Evolutionary conservation across 35 echinoderm and acorn worm species (phyloP), one percentile per base, ranked within the genome.

Genomic region (Amphiura filiformis): DNA sequence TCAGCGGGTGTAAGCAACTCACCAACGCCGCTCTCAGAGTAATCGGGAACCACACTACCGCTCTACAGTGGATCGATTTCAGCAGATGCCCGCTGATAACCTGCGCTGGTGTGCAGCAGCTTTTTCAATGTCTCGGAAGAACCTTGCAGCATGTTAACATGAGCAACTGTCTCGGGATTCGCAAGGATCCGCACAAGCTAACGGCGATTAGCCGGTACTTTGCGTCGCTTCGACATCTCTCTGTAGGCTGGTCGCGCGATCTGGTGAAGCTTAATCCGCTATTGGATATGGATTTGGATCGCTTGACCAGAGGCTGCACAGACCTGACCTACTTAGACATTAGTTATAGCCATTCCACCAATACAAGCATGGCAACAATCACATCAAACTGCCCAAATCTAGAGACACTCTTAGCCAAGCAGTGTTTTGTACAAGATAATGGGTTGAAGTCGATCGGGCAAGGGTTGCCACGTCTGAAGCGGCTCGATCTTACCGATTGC

Each of bases 51-150:
- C 30, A 91, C 34, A 49, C 91, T 0, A 34, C 31, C 23, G 34
- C 14, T 1, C 38, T 94, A 57, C 39, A 78, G 57, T 47, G 80
- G 34, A 35, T 94, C 13, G 89, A 94, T 39, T 57, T 94, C n/a
- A 94, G 93, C 76, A 39, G 57, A 34, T 94, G 93, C 77, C 93
- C 89, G 0, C 76, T 78, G 17, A 88, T 94, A 9, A 94, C 93
- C 12, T 78, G 78, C 75, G 57, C 81, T 34, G 93, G 93, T 0
- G 49, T 94, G 4, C 75, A 86, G 13, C 35, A 89, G 5, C 36
- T 94, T 0, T 80, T 94, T 31, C 87, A 86, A 36, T 65, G 30
- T 31, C 39, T 80, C 12, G 89, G 85, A 31, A 87, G 36, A 23
- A 84, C 78, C 0, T 76, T 94, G 18, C 47, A 30, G 0, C 57